Evolutionary conservation across 2,797 vertebrate genomes (phyloP).

Genomic region (Chelonia mydas): DNA sequence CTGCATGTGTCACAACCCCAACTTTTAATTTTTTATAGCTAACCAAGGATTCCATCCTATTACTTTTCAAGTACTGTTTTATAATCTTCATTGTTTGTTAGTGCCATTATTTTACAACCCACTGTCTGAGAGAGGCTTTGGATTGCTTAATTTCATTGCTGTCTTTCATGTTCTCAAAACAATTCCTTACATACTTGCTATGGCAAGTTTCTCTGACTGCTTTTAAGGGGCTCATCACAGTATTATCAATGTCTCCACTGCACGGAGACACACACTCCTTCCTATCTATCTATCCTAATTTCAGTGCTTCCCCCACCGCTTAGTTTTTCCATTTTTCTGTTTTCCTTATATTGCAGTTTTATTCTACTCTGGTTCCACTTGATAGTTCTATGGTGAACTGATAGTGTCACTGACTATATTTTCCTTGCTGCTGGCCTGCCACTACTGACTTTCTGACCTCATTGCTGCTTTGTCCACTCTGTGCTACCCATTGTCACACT

Average conservation of each 20-base stretch:
- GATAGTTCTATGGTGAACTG: background rate
- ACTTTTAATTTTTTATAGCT: background rate
- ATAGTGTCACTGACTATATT: background rate
- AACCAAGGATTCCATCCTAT: background rate
- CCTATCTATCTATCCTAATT: background rate
- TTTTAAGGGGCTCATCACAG: background rate
- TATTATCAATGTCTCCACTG: background rate
- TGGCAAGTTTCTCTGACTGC: background rate
- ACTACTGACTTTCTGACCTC: background rate
- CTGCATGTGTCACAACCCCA: background rate
- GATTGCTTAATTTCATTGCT: background rate
- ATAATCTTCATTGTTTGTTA: background rate
- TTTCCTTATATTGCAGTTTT: background rate
- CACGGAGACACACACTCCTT: background rate
- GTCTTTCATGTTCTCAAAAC: background rate
- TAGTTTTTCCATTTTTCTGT: background rate
- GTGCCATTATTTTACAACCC: background rate
- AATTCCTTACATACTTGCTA: background rate
- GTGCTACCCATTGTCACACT: background rate
- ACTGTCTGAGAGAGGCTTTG: background rate
- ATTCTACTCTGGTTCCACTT: background rate
- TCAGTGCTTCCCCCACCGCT: background rate
- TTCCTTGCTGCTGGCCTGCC: background rate
- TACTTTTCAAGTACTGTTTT: background rate
- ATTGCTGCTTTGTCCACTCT: background rate